phyloP scores from a whole-genome alignment of 2,797 vertebrate species.

The Pempheris klunzingeri region DNA sequence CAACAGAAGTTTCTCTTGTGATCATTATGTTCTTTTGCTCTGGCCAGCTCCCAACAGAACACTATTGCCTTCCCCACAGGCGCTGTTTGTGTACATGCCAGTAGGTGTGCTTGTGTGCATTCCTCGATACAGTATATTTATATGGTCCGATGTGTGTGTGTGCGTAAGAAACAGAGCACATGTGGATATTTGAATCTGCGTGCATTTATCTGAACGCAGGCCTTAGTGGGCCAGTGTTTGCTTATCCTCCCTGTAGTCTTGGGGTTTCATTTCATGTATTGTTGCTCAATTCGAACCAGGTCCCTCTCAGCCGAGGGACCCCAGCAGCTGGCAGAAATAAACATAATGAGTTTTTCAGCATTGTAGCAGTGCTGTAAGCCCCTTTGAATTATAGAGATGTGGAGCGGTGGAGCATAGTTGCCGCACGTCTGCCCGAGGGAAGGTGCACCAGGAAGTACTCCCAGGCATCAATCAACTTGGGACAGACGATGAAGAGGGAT shows the following conservation, averaged over 20 bases:
- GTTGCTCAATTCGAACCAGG: constrained; percentile 80
- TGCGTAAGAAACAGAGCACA: constrained; percentile 37
- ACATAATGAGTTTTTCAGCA: constrained; percentile 82
- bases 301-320: constrained; percentile 66
- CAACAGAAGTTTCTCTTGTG: constrained; percentile 37
- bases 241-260: constrained; percentile 56
- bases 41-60: constrained; percentile 41
- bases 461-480: constrained; percentile 66
- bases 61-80: constrained; percentile 27
- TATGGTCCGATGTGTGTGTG: constrained; percentile 42
- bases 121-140: constrained; percentile 51
- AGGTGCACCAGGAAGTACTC: constrained; percentile 71
- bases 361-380: constrained; percentile 68
- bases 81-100: constrained; percentile 41
- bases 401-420: constrained; percentile 59
- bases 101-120: constrained; percentile 54
- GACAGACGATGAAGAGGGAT: constrained; percentile 69
- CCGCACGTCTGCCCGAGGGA: constrained; percentile 67
- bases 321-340: constrained; percentile 85
- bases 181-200: constrained; percentile 45
- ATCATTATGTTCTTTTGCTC: constrained; percentile 44
- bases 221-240: constrained; percentile 51
- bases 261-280: constrained; percentile 72
- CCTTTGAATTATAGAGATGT: constrained; percentile 80
- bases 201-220: constrained; percentile 30